These are phyloP conservation scores for Papilio polytes DNA, from an alignment of 1,140 invertebrate genomes.

Conservation along the genomic window DNA sequence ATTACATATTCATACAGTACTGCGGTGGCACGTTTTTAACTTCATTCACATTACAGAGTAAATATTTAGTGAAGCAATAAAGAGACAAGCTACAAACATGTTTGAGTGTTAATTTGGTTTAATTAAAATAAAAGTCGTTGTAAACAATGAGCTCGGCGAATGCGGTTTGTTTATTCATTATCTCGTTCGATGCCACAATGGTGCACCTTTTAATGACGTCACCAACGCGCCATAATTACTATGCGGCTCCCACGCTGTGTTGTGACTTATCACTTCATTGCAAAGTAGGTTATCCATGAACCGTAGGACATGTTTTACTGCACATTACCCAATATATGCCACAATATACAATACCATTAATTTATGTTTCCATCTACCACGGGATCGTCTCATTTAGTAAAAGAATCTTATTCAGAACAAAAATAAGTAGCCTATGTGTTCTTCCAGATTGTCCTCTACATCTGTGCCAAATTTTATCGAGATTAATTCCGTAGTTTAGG, in stretches of 20 bases:
- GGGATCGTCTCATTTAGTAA: too few relatives aligned
- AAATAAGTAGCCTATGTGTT: too few relatives aligned
- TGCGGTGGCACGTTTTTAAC: background rate
- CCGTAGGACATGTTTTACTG: background rate
- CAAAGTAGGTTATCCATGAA: background rate
- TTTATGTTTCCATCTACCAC: background rate
- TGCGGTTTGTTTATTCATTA: constrained; percentile 25
- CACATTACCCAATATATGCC: background rate
- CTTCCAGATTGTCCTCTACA: too few relatives aligned
- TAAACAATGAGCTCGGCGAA: background rate
- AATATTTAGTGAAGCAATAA: constrained; percentile 4
- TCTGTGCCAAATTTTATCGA: too few relatives aligned
- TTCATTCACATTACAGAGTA: background rate
- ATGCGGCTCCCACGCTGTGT: background rate
- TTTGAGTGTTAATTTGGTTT: constrained; percentile 26
- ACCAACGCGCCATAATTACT: constrained; percentile 7
- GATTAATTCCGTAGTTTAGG: too few relatives aligned
- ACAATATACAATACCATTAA: background rate
- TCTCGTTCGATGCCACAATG: background rate
- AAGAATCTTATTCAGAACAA: too few relatives aligned
- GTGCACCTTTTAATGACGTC: constrained; percentile 23
- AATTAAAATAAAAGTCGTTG: constrained; percentile 18
- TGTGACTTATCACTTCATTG: background rate
- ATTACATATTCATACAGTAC: background rate
- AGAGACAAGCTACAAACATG: constrained; percentile 15